Conservation (phyloP, 2,888 invertebrate species). For the Salpingus planirostris region DNA sequence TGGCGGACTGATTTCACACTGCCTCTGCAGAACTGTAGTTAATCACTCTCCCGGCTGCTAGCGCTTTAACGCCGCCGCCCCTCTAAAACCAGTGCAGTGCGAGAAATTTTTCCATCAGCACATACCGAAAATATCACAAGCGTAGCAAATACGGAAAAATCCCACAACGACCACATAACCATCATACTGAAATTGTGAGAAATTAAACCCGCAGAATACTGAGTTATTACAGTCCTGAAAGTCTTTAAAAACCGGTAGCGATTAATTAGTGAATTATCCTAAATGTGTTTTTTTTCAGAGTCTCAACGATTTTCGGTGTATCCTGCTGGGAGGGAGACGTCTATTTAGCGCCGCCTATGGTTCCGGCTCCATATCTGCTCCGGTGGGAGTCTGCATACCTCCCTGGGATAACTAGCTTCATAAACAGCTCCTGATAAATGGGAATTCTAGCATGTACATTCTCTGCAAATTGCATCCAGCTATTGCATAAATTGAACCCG, state of each 20-base stretch:
- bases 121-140: too few species aligned
- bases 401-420: conserved; percentile 39
- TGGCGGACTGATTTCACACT: conserved; percentile 64
- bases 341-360: conserved; percentile 15
- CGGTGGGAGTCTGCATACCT: conserved; percentile 25
- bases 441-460: conserved; percentile 42
- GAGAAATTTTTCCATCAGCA: too few species aligned
- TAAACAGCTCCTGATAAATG: conserved; percentile 41
- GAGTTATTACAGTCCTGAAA: too few species aligned
- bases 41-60: conserved; percentile 34
- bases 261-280: too few species aligned
- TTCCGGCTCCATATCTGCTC: conserved; percentile 12
- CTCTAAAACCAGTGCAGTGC: conserved; percentile 12
- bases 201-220: too few species aligned
- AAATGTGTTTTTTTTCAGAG: too few species aligned
- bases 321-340: too few species aligned
- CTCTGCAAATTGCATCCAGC: conserved; percentile 41
- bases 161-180: too few species aligned
- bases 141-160: too few species aligned
- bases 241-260: too few species aligned
- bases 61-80: conserved; percentile 10
- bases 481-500: conserved; percentile 41
- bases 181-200: too few species aligned
- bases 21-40: conserved; percentile 43
- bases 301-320: too few species aligned